phyloP scores from a whole-genome alignment of 1,140 invertebrate species.

The Marisa cornuarietis region DNA sequence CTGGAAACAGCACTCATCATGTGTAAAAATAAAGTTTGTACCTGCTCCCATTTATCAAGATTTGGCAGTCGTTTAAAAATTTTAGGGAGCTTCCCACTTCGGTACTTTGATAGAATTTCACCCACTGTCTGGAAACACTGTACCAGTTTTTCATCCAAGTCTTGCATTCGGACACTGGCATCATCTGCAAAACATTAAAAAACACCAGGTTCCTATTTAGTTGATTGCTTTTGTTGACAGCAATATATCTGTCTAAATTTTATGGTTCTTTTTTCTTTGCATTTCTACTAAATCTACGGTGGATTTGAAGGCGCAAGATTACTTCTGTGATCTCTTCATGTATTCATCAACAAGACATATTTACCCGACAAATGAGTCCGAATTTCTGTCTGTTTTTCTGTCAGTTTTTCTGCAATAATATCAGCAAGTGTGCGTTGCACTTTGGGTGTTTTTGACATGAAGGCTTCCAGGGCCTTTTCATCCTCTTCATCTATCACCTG shows the following conservation, averaged over 20 bases:
- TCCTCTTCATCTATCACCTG: conserved; percentile 85
- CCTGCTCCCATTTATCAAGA: conserved; percentile 92
- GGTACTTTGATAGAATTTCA: conserved; percentile 81
- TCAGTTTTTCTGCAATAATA: conserved; percentile 91
- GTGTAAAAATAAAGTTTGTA: conserved; percentile 31
- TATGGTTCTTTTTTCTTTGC: background rate
- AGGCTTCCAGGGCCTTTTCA: conserved; percentile 85
- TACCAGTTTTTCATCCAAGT: conserved; percentile 58
- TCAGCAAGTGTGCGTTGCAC: conserved; percentile 82
- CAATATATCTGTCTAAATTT: too few relatives aligned
- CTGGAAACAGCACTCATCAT: background rate
- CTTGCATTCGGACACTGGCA: conserved; percentile 49
- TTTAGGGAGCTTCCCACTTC: conserved; percentile 96
- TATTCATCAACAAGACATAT: background rate
- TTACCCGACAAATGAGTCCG: conserved; percentile 82
- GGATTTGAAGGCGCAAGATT: background rate
- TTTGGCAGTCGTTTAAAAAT: conserved; percentile 97
- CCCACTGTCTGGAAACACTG: conserved; percentile 83
- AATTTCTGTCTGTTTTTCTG: conserved; percentile 91
- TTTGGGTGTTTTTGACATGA: conserved; percentile 78
- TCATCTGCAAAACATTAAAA: conserved; percentile 42
- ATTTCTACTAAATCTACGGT: background rate
- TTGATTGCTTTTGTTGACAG: too few relatives aligned
- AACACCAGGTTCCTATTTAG: background rate
- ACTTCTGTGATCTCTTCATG: background rate